Evolutionary conservation across 1,140 invertebrate genomes (phyloP).

Genomic region (Drosophila oshimai): DNA sequence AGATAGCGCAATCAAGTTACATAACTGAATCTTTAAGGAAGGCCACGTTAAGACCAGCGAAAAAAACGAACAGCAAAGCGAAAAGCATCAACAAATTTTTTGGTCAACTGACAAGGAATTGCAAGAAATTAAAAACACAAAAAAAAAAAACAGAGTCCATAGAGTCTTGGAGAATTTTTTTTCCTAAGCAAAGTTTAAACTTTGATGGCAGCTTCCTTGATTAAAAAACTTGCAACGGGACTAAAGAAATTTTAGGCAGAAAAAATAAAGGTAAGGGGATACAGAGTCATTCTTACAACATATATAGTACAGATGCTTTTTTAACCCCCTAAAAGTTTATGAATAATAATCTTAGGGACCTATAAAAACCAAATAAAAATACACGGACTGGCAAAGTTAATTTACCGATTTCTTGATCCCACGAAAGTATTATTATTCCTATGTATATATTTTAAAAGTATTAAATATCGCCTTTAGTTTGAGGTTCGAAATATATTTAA

Average conservation of each 20-base stretch:
- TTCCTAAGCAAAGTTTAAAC: not conserved
- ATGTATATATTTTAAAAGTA: too few species aligned
- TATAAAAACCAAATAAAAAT: too few species aligned
- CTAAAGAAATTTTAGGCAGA: not conserved
- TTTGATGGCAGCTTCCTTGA: not conserved
- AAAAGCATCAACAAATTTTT: not conserved
- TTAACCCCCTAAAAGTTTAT: not conserved
- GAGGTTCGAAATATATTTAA: not conserved
- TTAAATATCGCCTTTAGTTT: too few species aligned
- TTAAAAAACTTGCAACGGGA: slow-evolving; percentile 1
- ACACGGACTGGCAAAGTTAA: too few species aligned
- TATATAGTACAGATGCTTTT: too few species aligned
- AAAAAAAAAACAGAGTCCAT: not conserved
- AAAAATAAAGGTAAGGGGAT: too few species aligned
- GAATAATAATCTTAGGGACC: too few species aligned
- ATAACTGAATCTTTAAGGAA: not conserved
- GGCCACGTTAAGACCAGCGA: not conserved
- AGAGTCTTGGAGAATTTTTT: not conserved
- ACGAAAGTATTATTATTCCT: too few species aligned
- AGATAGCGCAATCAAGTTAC: not conserved
- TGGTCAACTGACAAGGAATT: not conserved
- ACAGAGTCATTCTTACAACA: not conserved
- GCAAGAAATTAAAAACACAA: slow-evolving; percentile 8
- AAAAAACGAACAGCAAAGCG: too few species aligned
- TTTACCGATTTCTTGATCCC: too few species aligned